phyloP scores from a whole-genome alignment of 2,888 invertebrate species.

The Spilarctia lutea region DNA sequence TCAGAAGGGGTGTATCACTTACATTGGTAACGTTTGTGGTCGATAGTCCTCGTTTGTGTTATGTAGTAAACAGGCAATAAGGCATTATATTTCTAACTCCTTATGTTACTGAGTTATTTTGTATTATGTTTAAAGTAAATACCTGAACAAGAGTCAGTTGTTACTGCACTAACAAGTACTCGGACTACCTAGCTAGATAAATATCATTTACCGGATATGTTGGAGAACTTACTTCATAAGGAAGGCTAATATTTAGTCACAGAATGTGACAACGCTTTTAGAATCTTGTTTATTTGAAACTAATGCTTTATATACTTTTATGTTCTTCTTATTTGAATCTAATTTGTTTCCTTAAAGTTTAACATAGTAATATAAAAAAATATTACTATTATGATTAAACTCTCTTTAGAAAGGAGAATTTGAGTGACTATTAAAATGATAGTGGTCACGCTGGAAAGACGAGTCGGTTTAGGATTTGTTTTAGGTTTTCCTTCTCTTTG shows the following conservation, averaged over 20 bases:
- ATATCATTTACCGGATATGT: neutral
- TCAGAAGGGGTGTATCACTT: neutral
- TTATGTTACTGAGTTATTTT: conserved; percentile 5
- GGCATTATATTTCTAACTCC: conserved; percentile 13
- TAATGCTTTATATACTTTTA: neutral
- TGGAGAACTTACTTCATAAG: neutral
- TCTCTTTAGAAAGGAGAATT: no score
- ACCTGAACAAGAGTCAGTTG: neutral
- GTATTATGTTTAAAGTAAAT: conserved; percentile 5
- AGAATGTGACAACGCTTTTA: neutral
- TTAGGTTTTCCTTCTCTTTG: no score
- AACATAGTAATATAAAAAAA: neutral
- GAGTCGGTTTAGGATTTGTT: no score
- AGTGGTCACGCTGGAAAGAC: no score
- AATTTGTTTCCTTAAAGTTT: neutral
- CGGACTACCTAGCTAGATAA: neutral
- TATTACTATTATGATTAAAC: no score
- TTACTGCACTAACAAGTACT: neutral
- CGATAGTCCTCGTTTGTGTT: conserved; percentile 8
- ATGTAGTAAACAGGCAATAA: neutral
- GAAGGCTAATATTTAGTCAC: neutral
- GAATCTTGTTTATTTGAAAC: neutral
- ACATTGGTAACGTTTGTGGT: conserved; percentile 12
- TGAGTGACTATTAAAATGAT: no score
- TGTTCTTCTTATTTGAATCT: neutral